These are phyloP conservation scores for Scomber scombrus DNA, from an alignment of 2,113 vertebrate genomes.

Conservation along the genomic window DNA sequence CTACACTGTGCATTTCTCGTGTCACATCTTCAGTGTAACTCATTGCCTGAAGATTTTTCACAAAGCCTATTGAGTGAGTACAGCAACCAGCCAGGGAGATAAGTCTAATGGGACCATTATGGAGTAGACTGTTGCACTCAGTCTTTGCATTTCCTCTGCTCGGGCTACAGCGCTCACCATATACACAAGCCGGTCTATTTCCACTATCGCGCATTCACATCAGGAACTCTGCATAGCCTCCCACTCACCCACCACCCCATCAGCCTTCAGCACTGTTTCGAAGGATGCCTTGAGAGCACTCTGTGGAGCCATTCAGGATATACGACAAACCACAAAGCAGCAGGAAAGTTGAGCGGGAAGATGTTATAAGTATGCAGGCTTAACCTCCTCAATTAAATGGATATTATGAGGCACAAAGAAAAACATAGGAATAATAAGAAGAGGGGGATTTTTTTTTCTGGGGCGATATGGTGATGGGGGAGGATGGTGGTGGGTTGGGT, in stretches of 20 bases:
- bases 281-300: conserved; percentile 54
- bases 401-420: conserved; percentile 37
- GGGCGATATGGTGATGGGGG: conserved; percentile 26
- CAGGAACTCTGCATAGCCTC: conserved; percentile 65
- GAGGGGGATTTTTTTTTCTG: conserved; percentile 5
- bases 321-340: conserved; percentile 45
- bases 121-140: conserved; percentile 21
- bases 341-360: conserved; percentile 27
- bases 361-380: conserved; percentile 23
- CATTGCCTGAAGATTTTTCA: conserved; percentile 1
- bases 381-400: conserved; percentile 50
- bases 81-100: conserved; percentile 15
- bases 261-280: conserved; percentile 52
- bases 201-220: conserved; percentile 73
- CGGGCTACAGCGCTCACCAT: conserved; percentile 6
- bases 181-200: conserved; percentile 50
- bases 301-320: conserved; percentile 17
- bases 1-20: conserved; percentile 1
- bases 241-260: conserved; percentile 44
- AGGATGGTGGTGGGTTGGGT: conserved; percentile 33
- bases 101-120: conserved; percentile 32
- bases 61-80: conserved; percentile 2
- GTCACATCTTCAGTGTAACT: background rate
- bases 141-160: conserved; percentile 15
- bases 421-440: conserved; percentile 39